Conservation (phyloP, 2,797 vertebrate species). For the Paguma larvata region DNA sequence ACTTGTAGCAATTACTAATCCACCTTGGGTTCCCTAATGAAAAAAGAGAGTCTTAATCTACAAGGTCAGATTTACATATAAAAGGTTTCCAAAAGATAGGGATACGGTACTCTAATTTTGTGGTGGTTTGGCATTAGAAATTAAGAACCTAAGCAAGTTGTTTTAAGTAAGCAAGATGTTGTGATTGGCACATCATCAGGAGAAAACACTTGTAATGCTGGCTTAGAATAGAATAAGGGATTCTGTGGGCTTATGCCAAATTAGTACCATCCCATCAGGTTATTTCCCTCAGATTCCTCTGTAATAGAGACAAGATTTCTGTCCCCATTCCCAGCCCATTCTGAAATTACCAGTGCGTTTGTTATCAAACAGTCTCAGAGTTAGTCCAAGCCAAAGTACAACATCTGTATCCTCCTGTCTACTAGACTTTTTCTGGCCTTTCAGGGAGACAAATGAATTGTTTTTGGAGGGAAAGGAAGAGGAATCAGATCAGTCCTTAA, state of each 20-base stretch:
- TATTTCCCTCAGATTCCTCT: neutral
- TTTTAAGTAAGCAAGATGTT: constrained; percentile 18
- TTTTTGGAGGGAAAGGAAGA: neutral
- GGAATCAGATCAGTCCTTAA: neutral
- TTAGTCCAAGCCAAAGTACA: constrained; percentile 35
- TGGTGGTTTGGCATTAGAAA: constrained; percentile 47
- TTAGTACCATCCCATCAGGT: neutral
- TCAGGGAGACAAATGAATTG: constrained; percentile 31
- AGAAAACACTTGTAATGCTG: constrained; percentile 12
- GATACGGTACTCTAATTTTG: constrained; percentile 51
- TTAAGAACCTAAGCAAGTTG: constrained; percentile 15
- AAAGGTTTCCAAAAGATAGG: constrained; percentile 38
- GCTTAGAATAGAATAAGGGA: neutral
- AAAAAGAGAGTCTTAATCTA: constrained; percentile 29
- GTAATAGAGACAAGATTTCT: constrained; percentile 23
- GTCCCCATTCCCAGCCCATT: neutral
- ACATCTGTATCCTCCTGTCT: constrained; percentile 29
- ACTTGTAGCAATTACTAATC: neutral
- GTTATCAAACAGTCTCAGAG: neutral
- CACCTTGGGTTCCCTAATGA: neutral
- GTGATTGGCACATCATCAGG: constrained; percentile 19
- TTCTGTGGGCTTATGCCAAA: constrained; percentile 1
- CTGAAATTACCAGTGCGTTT: constrained; percentile 58
- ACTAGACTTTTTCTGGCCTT: constrained; percentile 23
- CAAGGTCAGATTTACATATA: neutral